Evolutionary conservation across 2,888 invertebrate genomes (phyloP).

Genomic region (Cephus nigrinus): DNA sequence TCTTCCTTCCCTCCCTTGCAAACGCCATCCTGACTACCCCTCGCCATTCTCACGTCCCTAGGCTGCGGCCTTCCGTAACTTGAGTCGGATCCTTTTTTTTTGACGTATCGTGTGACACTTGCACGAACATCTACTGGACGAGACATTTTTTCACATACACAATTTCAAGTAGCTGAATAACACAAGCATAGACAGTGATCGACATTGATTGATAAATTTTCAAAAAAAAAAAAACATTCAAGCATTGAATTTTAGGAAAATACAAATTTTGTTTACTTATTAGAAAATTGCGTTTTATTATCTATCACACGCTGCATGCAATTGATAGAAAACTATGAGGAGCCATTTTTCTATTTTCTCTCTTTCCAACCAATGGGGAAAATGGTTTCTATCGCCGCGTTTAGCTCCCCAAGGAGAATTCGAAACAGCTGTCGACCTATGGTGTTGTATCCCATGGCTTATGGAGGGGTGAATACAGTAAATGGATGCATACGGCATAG

Average conservation of each 20-base stretch:
- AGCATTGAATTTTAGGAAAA: neutral
- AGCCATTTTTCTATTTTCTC: neutral
- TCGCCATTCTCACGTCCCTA: neutral
- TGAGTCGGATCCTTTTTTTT: neutral
- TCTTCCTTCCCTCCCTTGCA: slow-evolving; percentile 33
- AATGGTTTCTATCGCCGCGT: slow-evolving; percentile 9
- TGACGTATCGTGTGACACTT: neutral
- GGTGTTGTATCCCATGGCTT: slow-evolving; percentile 15
- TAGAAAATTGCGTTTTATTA: neutral
- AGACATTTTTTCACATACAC: neutral
- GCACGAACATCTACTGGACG: neutral
- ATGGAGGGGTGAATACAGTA: neutral
- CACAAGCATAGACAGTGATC: neutral
- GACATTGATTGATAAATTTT: neutral
- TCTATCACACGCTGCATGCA: neutral
- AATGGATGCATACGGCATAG: neutral
- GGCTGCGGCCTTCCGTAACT: neutral
- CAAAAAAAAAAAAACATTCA: neutral
- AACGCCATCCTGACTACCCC: slow-evolving; percentile 17
- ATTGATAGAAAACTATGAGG: neutral
- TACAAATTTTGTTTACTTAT: neutral
- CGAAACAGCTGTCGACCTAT: slow-evolving; percentile 45
- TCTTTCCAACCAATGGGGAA: neutral
- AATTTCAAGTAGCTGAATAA: neutral
- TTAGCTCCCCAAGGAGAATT: slow-evolving; percentile 41